Conservation (phyloP, 2,113 vertebrate genomes). For the Phodopus roborovskii region DNA sequence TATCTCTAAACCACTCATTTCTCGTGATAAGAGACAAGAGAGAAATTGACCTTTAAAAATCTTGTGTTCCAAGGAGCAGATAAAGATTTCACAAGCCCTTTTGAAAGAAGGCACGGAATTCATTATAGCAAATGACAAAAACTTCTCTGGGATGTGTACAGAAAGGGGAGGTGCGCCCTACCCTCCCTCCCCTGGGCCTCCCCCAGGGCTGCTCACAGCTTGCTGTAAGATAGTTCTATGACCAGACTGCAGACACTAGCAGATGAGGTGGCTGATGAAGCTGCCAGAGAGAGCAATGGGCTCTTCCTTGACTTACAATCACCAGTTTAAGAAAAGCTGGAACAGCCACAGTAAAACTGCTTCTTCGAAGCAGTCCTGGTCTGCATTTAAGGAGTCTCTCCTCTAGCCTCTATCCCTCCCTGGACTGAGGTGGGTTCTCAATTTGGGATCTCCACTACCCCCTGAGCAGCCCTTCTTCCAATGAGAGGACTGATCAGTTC, state of each 20-base stretch:
- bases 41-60: conserved; percentile 78
- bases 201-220: neutral
- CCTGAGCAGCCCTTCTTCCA: neutral
- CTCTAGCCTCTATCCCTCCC: neutral
- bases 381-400: neutral
- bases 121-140: conserved; percentile 73
- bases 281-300: neutral
- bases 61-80: conserved; percentile 70
- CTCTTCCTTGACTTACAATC: neutral
- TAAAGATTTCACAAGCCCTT: conserved; percentile 78
- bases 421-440: neutral
- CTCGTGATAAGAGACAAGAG: conserved; percentile 71
- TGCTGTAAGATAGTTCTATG: conserved; percentile 30
- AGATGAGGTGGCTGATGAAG: neutral
- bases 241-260: neutral
- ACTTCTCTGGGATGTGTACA: conserved; percentile 71
- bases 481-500: neutral
- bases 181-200: neutral
- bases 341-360: neutral
- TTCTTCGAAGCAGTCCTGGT: neutral
- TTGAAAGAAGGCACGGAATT: conserved; percentile 66
- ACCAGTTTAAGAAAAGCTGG: neutral
- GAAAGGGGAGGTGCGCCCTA: conserved; percentile 1
- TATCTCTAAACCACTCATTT: conserved; percentile 73
- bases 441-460: neutral